Evolutionary conservation across 2,888 invertebrate species (phyloP).

Genomic region (Ecdyonurus torrentis): DNA sequence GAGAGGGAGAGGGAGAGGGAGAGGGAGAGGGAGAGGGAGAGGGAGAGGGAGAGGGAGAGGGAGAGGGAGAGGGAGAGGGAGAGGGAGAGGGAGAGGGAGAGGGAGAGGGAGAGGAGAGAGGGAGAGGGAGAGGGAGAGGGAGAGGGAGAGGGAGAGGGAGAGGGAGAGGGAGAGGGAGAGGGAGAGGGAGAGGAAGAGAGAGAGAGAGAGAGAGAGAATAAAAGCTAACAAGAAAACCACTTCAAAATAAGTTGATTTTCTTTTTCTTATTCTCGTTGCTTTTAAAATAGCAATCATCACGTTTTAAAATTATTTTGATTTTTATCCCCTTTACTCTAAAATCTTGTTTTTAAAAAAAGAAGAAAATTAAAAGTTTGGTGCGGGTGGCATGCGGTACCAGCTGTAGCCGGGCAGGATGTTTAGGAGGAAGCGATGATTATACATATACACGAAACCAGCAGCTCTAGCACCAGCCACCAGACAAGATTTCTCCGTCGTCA

Average conservation of each 20-base stretch:
- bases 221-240: too few relatives aligned
- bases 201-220: neutral
- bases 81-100: constrained; percentile 1
- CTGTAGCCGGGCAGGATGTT: neutral
- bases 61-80: neutral
- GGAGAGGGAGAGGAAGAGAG: neutral
- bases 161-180: neutral
- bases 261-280: too few relatives aligned
- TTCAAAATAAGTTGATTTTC: too few relatives aligned
- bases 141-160: neutral
- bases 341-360: too few relatives aligned
- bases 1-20: neutral
- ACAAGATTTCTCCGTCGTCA: neutral
- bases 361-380: too few relatives aligned
- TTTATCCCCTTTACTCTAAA: too few relatives aligned
- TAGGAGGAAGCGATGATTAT: constrained; percentile 2
- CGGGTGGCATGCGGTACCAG: neutral
- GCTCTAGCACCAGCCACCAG: neutral
- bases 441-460: neutral
- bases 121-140: neutral
- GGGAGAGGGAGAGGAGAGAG: neutral
- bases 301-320: too few relatives aligned
- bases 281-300: too few relatives aligned
- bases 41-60: neutral
- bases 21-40: neutral